These are phyloP conservation scores for Apocrypta bakeri DNA, from an alignment of 1,140 invertebrate genomes.

Conservation along the genomic window DNA sequence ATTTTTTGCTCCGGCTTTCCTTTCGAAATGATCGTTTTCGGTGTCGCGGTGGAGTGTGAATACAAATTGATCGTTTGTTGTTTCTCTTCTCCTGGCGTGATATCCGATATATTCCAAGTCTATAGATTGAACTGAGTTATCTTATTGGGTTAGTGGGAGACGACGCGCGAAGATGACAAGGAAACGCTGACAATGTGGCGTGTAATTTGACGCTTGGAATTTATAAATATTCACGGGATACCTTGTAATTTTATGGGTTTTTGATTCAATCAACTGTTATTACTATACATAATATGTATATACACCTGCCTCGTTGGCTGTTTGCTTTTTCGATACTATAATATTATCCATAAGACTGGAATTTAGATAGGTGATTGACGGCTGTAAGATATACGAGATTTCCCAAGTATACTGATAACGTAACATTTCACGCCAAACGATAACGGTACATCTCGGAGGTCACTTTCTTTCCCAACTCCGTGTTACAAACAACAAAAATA, in stretches of 20 bases:
- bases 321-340: not conserved
- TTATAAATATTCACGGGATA: not conserved
- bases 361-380: not conserved
- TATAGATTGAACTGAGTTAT: not conserved
- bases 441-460: not conserved
- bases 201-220: not conserved
- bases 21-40: not conserved
- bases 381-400: not conserved
- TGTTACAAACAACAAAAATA: no score
- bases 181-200: not conserved
- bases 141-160: not conserved
- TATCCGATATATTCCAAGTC: not conserved
- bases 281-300: not conserved
- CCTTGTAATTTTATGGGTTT: not conserved
- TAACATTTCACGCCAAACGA: not conserved
- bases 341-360: not conserved
- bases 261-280: not conserved
- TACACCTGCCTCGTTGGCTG: not conserved
- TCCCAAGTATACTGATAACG: not conserved
- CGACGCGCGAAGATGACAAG: not conserved
- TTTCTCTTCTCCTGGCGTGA: no score
- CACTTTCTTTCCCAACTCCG: no score
- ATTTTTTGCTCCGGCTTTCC: not conserved
- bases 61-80: not conserved
- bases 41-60: not conserved